Evolutionary conservation across 2,888 invertebrate genomes (phyloP).

Genomic region (Chymomyza fuscimana): DNA sequence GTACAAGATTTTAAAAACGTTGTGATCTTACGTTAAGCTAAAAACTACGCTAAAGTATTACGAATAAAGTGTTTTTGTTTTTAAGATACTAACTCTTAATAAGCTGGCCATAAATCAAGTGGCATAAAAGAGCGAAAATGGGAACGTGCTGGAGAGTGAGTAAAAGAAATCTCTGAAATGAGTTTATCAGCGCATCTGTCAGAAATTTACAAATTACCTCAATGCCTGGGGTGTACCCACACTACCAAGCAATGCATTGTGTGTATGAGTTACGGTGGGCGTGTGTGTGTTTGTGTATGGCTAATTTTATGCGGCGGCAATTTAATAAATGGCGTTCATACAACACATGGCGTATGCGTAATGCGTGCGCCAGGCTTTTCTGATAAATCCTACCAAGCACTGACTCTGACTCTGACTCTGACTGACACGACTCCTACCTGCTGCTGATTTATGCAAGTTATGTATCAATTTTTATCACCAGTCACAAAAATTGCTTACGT

Average conservation of each 20-base stretch:
- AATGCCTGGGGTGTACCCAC: slow-evolving; percentile 41
- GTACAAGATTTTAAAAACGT: slow-evolving; percentile 21
- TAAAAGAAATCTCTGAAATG: slow-evolving; percentile 71
- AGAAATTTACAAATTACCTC: slow-evolving; percentile 77
- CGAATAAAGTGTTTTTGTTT: slow-evolving; percentile 61
- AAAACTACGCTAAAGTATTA: slow-evolving; percentile 63
- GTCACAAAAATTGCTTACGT: slow-evolving; percentile 47
- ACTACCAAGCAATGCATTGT: not conserved
- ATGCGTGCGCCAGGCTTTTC: slow-evolving; percentile 47
- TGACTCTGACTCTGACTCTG: not conserved
- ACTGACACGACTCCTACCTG: slow-evolving; percentile 26
- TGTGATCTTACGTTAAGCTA: slow-evolving; percentile 65
- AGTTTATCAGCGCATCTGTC: slow-evolving; percentile 76
- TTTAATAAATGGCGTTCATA: slow-evolving; percentile 70
- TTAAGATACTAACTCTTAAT: slow-evolving; percentile 43
- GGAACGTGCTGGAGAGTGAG: slow-evolving; percentile 9
- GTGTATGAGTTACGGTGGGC: not conserved
- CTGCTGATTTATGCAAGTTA: slow-evolving; percentile 77
- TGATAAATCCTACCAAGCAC: slow-evolving; percentile 57
- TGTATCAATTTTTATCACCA: slow-evolving; percentile 79
- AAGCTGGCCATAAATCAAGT: slow-evolving; percentile 63
- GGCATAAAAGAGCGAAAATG: slow-evolving; percentile 1
- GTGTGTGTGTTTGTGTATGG: slow-evolving; percentile 34
- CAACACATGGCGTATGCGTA: slow-evolving; percentile 59
- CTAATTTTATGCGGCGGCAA: slow-evolving; percentile 69